Evolutionary conservation across 2,888 invertebrate species (phyloP).

Genomic region (Clanis bilineata): DNA sequence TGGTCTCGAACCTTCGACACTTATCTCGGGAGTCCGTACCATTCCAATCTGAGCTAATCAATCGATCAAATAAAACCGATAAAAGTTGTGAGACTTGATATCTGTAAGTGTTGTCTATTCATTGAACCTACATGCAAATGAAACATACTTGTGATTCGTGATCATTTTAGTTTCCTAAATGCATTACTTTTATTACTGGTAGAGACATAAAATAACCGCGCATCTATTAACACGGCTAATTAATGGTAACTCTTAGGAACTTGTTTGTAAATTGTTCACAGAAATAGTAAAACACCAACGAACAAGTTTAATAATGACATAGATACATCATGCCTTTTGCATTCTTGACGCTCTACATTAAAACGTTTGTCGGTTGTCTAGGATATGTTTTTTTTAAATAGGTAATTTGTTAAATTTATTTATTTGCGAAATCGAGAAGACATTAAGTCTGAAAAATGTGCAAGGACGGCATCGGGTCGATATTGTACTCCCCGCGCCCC

Average conservation of each 20-base stretch:
- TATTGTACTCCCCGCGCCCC: conserved; percentile 68
- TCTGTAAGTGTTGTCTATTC: no score
- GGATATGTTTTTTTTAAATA: neutral
- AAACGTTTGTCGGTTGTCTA: neutral
- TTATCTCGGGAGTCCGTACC: no score
- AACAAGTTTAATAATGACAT: neutral
- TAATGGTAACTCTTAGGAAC: conserved; percentile 1
- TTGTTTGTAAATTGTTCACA: conserved; percentile 11
- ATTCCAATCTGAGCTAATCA: no score
- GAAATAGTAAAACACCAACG: conserved; percentile 10
- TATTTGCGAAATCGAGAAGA: conserved; percentile 28
- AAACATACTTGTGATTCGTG: neutral
- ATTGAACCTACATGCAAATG: no score
- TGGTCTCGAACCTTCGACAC: no score
- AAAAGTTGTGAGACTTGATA: no score
- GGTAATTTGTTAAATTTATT: neutral
- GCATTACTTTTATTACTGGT: neutral
- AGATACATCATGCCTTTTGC: neutral
- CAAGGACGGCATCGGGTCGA: conserved; percentile 71
- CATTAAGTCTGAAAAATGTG: conserved; percentile 73
- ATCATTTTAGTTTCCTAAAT: conserved; percentile 10
- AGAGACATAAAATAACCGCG: neutral
- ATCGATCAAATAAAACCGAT: no score
- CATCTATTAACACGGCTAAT: neutral
- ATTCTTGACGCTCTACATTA: neutral